A percentile compares a stretch with the other conserved stretches of the same genome.
Evolutionary conservation across 2,888 invertebrate genomes (phyloP).

Genomic region (Apocheima hispidaria): DNA sequence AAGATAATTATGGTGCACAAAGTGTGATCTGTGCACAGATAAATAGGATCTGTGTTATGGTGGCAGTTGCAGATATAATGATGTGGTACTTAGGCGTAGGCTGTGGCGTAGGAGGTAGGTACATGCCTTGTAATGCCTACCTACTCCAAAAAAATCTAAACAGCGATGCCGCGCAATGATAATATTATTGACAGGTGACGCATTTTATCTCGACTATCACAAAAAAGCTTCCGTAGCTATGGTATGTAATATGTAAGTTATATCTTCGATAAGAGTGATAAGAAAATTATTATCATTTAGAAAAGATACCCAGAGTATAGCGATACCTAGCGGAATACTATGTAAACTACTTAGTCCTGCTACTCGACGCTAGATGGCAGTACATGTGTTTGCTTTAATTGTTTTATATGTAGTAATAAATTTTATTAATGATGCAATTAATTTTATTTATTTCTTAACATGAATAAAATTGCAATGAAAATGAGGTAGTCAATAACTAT

Average conservation of each 20-base stretch:
- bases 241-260: slow-evolving; percentile 21
- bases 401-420: background rate
- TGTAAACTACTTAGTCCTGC: slow-evolving; percentile 50
- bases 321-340: slow-evolving; percentile 51
- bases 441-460: too few relatives aligned
- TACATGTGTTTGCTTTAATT: background rate
- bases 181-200: slow-evolving; percentile 38
- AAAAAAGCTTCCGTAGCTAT: slow-evolving; percentile 22
- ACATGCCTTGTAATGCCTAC: too few relatives aligned
- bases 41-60: too few relatives aligned
- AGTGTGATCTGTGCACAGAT: too few relatives aligned
- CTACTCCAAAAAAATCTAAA: background rate
- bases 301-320: background rate
- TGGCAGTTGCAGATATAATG: too few relatives aligned
- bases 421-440: too few relatives aligned
- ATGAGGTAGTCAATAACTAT: too few relatives aligned
- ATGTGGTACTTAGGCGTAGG: too few relatives aligned
- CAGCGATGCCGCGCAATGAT: slow-evolving; percentile 23
- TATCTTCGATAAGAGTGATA: slow-evolving; percentile 18
- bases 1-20: too few relatives aligned
- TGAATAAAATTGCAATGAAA: too few relatives aligned
- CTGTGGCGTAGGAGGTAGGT: too few relatives aligned
- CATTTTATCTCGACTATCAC: slow-evolving; percentile 33
- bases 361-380: slow-evolving; percentile 68
- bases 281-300: slow-evolving; percentile 10